Percentiles rank a stretch among this genome's conserved stretches.
These are phyloP conservation scores for Adrianichthys oophorus DNA, from an alignment of 2,797 vertebrate species.

Conservation along the genomic window DNA sequence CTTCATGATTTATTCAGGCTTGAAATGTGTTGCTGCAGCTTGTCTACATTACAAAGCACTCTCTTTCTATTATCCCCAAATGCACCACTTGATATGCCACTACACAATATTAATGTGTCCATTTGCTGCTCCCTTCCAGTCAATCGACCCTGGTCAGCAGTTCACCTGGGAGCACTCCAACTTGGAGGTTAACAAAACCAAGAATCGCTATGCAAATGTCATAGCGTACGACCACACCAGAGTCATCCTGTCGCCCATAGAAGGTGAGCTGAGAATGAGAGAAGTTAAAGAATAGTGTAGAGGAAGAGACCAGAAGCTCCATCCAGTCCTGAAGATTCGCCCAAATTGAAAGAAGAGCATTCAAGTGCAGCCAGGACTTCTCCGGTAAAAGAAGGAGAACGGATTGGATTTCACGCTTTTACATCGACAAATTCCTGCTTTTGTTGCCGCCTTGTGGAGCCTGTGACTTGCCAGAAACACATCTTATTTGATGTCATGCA, in stretches of 20 bases:
- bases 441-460: slow-evolving; percentile 49
- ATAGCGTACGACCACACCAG: slow-evolving; percentile 97
- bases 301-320: slow-evolving; percentile 64
- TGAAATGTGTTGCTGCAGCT: slow-evolving; percentile 48
- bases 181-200: slow-evolving; percentile 97
- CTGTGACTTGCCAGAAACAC: slow-evolving; percentile 31
- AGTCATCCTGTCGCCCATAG: slow-evolving; percentile 89
- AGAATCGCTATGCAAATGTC: slow-evolving; percentile 97
- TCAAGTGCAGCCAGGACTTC: slow-evolving; percentile 58
- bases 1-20: slow-evolving; percentile 65
- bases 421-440: slow-evolving; percentile 55
- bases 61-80: slow-evolving; percentile 47
- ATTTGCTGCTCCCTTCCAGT: slow-evolving; percentile 71
- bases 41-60: slow-evolving; percentile 35
- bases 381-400: slow-evolving; percentile 53
- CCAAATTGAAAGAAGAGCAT: slow-evolving; percentile 65
- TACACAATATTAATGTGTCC: slow-evolving; percentile 8
- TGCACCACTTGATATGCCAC: slow-evolving; percentile 20
- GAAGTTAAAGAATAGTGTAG: slow-evolving; percentile 14
- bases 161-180: slow-evolving; percentile 99
- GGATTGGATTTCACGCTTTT: slow-evolving; percentile 67
- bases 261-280: slow-evolving; percentile 78
- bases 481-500: slow-evolving; percentile 49
- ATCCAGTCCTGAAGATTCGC: slow-evolving; percentile 43
- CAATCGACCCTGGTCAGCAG: slow-evolving; percentile 95